Percentiles rank a stretch among this genome's conserved stretches.
phyloP scores from a whole-genome alignment of 2,113 vertebrate species.

The Chionis minor region DNA sequence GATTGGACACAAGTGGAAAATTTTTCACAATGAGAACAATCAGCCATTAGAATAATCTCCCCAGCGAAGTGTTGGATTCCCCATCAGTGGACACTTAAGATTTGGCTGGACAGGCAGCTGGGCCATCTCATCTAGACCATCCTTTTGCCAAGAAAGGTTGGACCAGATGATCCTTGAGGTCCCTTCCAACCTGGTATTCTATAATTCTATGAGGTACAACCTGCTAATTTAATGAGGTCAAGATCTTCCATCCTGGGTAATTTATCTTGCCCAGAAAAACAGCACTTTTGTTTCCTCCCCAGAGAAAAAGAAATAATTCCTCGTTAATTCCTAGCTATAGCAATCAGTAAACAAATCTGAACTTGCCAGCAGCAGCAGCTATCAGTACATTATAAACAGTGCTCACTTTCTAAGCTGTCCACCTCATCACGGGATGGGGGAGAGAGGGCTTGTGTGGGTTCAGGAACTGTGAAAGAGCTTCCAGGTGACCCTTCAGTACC shows the following conservation, averaged over 20 bases:
- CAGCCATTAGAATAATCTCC: background rate
- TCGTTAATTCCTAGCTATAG: background rate
- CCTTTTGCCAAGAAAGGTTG: background rate
- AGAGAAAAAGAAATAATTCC: background rate
- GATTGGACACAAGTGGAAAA: background rate
- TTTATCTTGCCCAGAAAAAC: background rate
- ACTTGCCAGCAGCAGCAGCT: background rate
- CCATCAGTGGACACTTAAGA: background rate
- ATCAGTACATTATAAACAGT: background rate
- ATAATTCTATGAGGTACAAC: background rate
- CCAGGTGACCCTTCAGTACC: background rate
- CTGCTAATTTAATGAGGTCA: background rate
- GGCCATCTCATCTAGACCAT: background rate
- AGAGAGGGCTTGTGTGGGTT: rapidly evolving
- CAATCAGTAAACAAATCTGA: background rate
- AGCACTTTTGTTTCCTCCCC: background rate
- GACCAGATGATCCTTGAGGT: background rate
- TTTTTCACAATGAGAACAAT: background rate
- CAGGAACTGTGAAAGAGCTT: background rate
- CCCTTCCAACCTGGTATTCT: background rate
- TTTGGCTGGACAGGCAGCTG: background rate
- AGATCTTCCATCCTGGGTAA: background rate
- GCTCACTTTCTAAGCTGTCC: background rate
- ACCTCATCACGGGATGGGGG: rapidly evolving
- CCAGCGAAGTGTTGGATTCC: background rate